A percentile compares a stretch with the other conserved stretches of the same genome.
Evolutionary conservation across 23 tunicate genomes (phyloP).

Genomic region (Botrylloides violaceus): DNA sequence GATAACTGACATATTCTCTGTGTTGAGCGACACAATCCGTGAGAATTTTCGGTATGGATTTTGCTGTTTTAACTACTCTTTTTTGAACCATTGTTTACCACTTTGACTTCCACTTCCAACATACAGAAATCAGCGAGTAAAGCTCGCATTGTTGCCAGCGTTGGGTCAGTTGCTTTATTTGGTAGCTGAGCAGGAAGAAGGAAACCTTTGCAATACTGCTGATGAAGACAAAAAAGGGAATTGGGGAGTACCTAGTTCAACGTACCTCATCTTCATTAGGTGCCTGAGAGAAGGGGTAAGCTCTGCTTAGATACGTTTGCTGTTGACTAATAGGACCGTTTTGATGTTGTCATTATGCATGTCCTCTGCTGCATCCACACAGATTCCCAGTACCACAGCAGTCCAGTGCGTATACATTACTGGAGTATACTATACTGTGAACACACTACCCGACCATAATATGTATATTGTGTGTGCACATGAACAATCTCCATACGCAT

Average conservation of each 20-base stretch:
- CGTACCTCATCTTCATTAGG: slow-evolving; percentile 42
- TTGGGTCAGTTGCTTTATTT: slow-evolving; percentile 74
- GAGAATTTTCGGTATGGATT: slow-evolving; percentile 61
- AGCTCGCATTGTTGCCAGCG: slow-evolving; percentile 49
- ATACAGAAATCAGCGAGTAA: slow-evolving; percentile 44
- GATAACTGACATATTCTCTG: slow-evolving; percentile 46
- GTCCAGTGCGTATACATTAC: too few relatives aligned
- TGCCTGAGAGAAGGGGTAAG: slow-evolving; percentile 86
- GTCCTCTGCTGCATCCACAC: too few relatives aligned
- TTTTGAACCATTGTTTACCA: background rate
- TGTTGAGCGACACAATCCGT: slow-evolving; percentile 47
- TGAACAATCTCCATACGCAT: too few relatives aligned
- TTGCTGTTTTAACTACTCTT: background rate
- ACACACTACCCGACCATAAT: too few relatives aligned
- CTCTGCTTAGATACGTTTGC: too few relatives aligned
- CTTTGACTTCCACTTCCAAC: background rate
- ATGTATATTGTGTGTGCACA: too few relatives aligned
- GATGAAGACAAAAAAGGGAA: slow-evolving; percentile 22
- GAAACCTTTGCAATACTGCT: slow-evolving; percentile 10
- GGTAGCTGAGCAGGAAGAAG: slow-evolving; percentile 75
- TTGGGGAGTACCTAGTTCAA: slow-evolving; percentile 67
- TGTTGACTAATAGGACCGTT: too few relatives aligned
- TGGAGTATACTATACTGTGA: too few relatives aligned
- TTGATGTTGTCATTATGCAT: too few relatives aligned
- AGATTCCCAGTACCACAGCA: too few relatives aligned